phyloP scores from a whole-genome alignment of 30 jellyfish, hydroid and myxozoan species.

The Turritopsis dohrnii region DNA sequence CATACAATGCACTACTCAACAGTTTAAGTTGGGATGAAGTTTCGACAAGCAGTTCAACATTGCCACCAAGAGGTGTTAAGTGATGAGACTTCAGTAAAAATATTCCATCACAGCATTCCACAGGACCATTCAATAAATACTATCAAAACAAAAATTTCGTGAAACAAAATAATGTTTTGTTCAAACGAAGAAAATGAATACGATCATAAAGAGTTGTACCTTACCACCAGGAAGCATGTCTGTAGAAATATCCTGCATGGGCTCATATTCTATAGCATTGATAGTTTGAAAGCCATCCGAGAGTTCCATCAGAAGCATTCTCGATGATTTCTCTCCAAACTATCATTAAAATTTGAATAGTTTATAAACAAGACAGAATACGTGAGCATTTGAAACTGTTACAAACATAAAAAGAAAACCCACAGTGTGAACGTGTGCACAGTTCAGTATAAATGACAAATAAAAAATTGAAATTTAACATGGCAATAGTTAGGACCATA shows the following conservation, averaged over 20 bases:
- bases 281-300: slow-evolving; percentile 62
- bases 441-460: no score
- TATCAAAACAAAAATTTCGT: slow-evolving; percentile 21
- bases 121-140: slow-evolving; percentile 65
- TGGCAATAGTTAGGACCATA: no score
- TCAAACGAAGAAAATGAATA: not conserved
- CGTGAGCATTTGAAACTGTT: not conserved
- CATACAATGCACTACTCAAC: slow-evolving; percentile 18
- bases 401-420: no score
- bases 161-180: not conserved
- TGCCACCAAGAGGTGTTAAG: slow-evolving; percentile 70
- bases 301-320: slow-evolving; percentile 57
- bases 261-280: slow-evolving; percentile 66
- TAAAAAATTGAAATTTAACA: no score
- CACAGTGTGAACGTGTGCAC: no score
- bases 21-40: not conserved
- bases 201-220: slow-evolving; percentile 28
- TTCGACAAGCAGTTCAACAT: slow-evolving; percentile 52
- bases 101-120: slow-evolving; percentile 47
- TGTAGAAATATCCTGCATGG: slow-evolving; percentile 18
- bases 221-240: slow-evolving; percentile 83
- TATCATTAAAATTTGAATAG: not conserved
- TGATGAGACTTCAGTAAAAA: slow-evolving; percentile 48
- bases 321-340: slow-evolving; percentile 45
- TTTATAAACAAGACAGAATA: not conserved